Base-by-base conservation (phyloP, 2,113 vertebrate species). In the Periophthalmodon schlosseri region DNA sequence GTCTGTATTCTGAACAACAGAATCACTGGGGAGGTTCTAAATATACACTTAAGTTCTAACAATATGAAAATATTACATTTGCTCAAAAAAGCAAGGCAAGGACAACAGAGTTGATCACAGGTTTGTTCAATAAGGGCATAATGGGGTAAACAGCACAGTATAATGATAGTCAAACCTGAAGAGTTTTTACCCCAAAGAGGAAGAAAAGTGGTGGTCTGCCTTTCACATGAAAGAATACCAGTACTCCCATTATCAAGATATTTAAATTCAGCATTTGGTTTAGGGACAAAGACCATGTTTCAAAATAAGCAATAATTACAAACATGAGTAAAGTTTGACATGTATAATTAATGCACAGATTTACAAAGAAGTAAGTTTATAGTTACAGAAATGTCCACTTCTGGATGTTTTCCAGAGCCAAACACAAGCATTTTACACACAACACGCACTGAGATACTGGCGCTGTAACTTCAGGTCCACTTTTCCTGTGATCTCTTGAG, bases 51-150 rank as follows among this genome's bases (percentile, higher is more conserved):
- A 84, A 44, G 39, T 44, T 44, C 9, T 74, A 74, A 91, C 87
- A 89, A 86, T 87, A 88, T 86, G 85, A 91, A 92, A 90, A 90
- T 90, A 86, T 84, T 87, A 86, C 77, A 83, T 82, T 81, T 88
- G 79, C 57, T 84, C 70, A 73, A 86, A 84, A 60, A 36, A 34
- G 82, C 81, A 87, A 89, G 79, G 81, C 75, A 68, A 72, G 65
- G 46, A 58, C 3, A 65, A 79, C 66, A 70, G 81, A 73, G 75
- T 80, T 75, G 74, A 76, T 82, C 77, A 86, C 81, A 86, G 79
- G 80, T 78, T 74, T 7, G 54, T 73, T 86, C 63, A 86, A 18
- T 74, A 76, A 79, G 81, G 74, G 71, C 75, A 84, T 24, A 28
- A 44, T 0, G 5, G 63, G 70, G 66, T 64, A 75, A 74, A 87